These are phyloP conservation scores for Malurus alboscapulatus DNA, from an alignment of 2,113 vertebrate genomes.

Conservation along the genomic window DNA sequence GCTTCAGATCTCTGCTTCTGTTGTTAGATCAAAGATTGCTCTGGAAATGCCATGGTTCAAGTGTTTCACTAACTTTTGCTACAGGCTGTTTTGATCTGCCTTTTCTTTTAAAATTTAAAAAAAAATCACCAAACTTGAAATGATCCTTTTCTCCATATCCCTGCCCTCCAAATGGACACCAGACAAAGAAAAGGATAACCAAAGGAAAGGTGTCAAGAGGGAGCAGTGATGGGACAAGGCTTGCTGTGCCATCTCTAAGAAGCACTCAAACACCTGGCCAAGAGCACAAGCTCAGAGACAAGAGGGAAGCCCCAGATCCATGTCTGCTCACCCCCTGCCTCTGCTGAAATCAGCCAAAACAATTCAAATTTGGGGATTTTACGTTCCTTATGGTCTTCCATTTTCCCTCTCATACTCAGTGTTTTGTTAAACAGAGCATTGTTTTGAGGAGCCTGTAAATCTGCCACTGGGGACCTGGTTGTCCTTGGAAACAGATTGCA, in stretches of 20 bases:
- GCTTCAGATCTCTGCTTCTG: background rate
- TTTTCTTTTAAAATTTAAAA: background rate
- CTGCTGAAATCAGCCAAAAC: background rate
- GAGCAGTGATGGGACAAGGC: background rate
- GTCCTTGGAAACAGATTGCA: constrained; percentile 19
- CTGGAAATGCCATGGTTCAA: background rate
- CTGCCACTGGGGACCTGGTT: background rate
- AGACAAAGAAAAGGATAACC: background rate
- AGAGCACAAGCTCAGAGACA: background rate
- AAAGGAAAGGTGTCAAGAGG: background rate
- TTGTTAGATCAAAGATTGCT: background rate
- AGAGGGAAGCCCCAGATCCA: background rate
- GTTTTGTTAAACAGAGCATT: background rate
- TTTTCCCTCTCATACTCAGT: background rate
- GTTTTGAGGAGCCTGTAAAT: constrained; percentile 2
- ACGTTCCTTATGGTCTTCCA: background rate
- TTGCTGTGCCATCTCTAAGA: background rate
- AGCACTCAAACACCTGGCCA: background rate
- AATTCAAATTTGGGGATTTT: background rate
- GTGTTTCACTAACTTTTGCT: background rate
- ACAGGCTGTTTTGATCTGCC: background rate
- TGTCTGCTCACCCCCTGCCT: background rate
- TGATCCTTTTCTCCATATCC: rapidly evolving
- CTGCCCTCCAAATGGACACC: background rate
- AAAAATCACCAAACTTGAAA: background rate